phyloP scores from a whole-genome alignment of 2,797 vertebrate species.

The Poecilia gillii region DNA sequence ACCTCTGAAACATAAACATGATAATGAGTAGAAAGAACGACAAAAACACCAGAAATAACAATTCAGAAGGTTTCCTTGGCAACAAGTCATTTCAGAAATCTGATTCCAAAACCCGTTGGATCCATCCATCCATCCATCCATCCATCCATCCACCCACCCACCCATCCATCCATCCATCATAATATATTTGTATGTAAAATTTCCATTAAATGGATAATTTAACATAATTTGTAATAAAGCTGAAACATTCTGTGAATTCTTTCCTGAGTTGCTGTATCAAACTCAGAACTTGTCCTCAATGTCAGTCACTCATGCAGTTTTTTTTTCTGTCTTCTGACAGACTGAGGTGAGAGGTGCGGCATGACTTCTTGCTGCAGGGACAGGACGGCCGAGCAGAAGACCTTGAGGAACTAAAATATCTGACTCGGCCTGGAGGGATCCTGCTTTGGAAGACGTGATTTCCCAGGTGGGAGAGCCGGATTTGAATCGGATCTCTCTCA shows the following conservation, averaged over 20 bases:
- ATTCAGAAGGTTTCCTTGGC: background rate
- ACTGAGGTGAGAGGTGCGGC: slow-evolving; percentile 34
- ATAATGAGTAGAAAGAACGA: background rate
- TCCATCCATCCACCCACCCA: too few species aligned
- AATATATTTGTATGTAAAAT: too few species aligned
- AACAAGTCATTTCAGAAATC: background rate
- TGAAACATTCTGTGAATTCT: background rate
- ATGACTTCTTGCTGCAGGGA: slow-evolving; percentile 56
- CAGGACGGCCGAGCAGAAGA: slow-evolving; percentile 68
- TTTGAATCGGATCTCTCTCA: slow-evolving; percentile 71
- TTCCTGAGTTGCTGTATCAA: background rate
- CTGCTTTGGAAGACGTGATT: slow-evolving; percentile 79
- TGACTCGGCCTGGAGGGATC: slow-evolving; percentile 72
- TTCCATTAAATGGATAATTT: too few species aligned
- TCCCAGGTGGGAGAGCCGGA: slow-evolving; percentile 73
- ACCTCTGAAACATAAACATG: slow-evolving; percentile 56
- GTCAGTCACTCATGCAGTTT: background rate
- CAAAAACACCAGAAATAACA: background rate
- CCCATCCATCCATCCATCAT: too few species aligned
- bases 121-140: background rate
- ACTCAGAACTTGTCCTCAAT: background rate
- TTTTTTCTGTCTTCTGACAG: slow-evolving; percentile 29
- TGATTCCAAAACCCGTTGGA: background rate
- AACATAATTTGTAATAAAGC: background rate
- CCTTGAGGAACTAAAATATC: slow-evolving; percentile 78